Evolutionary conservation across 2,888 invertebrate genomes (phyloP), one percentile per base, ranked within the genome.

Genomic region (Urechis unicinctus): DNA sequence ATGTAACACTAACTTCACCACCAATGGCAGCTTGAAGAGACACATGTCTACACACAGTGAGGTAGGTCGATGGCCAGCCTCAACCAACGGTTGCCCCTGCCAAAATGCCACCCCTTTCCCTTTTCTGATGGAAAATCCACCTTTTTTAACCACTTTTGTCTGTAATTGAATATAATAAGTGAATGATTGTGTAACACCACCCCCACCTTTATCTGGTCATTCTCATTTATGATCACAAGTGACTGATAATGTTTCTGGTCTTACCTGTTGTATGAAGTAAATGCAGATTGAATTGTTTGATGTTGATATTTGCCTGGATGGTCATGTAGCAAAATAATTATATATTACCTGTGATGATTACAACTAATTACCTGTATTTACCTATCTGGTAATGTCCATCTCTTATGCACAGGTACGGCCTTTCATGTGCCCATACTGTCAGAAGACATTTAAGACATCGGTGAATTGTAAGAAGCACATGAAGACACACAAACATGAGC

Each of bases 11-110:
- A 74, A 80, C 55, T 86, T 86, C 66, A 82, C 85, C 1, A 84
- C 85, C 0, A 85, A 85, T 69, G 84, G 85, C 9, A 85, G 85
- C 73, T 78, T 94, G 66, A 86, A 85, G 69, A 83, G 91, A 49
- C 94, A 94, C 75, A 80, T 86, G 73, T 82, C 87, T 3, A 83
- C 87, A 26, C 92, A 93, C 65, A 76, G 74, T 54, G 75, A 75
- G 43, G 48, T 25, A 31, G 13, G 53, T 43, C 22, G 6, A 50
- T 21, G 25, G 9, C 13, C 9, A 6, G 28, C 29, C 21, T 6
- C 17, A 9, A 17, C 17, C 9, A 45, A 17, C 46, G 9, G 21
- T 45, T 21, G 6, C 46, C 21, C 21, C 17, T 45, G 9, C 9
- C 46, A 17, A 13, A 17, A 17, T 22, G 17, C 21, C 17, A 9